These are phyloP conservation scores for Agrypnus murinus DNA, from an alignment of 2,888 invertebrate genomes.

Conservation along the genomic window DNA sequence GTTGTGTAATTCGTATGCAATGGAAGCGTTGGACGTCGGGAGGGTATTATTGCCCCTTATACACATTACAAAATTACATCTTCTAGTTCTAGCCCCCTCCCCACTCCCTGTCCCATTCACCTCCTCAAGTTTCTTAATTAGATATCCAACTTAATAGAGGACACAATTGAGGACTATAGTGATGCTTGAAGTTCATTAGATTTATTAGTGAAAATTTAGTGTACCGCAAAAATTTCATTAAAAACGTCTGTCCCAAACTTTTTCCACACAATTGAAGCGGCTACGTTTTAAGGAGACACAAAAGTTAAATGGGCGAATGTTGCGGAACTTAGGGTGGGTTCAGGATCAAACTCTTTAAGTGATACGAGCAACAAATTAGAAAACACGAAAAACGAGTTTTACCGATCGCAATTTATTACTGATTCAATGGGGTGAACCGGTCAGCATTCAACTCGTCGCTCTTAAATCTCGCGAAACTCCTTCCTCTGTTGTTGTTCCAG, in stretches of 20 bases:
- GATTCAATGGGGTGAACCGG: constrained; percentile 25
- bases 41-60: constrained; percentile 10
- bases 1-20: constrained; percentile 26
- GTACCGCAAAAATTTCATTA: constrained; percentile 40
- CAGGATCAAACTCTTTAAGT: constrained; percentile 8
- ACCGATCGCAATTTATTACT: constrained; percentile 20
- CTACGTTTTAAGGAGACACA: constrained; percentile 2
- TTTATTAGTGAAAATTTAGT: constrained; percentile 21
- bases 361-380: not conserved
- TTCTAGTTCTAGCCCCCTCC: too few species aligned
- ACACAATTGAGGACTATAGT: too few species aligned
- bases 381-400: not conserved
- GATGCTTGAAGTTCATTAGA: constrained; percentile 22
- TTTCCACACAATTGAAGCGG: constrained; percentile 13
- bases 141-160: not conserved
- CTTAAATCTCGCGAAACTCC: constrained; percentile 16
- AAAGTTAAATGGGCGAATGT: constrained; percentile 6
- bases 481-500: constrained; percentile 13
- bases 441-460: constrained; percentile 9
- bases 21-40: constrained; percentile 15
- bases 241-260: constrained; percentile 7
- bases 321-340: not conserved
- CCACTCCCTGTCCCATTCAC: not conserved
- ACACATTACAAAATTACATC: too few species aligned
- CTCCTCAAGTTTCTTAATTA: constrained; percentile 19